These are phyloP conservation scores for Amphipoea lucens DNA, from an alignment of 2,888 invertebrate species.

Conservation along the genomic window DNA sequence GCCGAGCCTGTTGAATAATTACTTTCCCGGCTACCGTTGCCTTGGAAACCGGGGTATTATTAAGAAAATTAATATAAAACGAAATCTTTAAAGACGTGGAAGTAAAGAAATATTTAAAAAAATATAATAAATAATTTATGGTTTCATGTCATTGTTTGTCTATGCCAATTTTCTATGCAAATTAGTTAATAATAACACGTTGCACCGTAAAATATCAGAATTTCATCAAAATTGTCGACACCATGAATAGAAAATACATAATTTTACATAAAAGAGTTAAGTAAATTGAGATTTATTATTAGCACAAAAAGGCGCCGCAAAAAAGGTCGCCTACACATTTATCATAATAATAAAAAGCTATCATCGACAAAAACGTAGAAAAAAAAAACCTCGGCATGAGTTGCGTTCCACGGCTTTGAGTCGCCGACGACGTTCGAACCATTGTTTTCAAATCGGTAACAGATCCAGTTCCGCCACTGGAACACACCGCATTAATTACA, in stretches of 20 bases:
- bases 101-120: background rate
- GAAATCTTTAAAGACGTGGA: constrained; percentile 7
- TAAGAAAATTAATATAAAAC: constrained; percentile 34
- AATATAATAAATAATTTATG: constrained; percentile 1
- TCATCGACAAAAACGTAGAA: constrained; percentile 74
- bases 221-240: constrained; percentile 47
- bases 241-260: constrained; percentile 47
- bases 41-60: constrained; percentile 59
- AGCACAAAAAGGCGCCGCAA: constrained; percentile 58
- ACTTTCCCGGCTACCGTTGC: constrained; percentile 76
- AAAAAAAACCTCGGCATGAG: constrained; percentile 76
- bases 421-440: constrained; percentile 77
- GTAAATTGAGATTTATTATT: constrained; percentile 63
- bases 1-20: constrained; percentile 78
- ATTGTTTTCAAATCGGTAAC: constrained; percentile 88
- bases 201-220: constrained; percentile 39
- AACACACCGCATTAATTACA: constrained; percentile 90
- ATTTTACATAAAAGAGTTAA: constrained; percentile 53
- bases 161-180: constrained; percentile 24
- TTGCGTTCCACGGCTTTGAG: constrained; percentile 82
- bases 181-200: constrained; percentile 36
- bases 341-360: constrained; percentile 70
- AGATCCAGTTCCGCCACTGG: constrained; percentile 86
- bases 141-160: background rate
- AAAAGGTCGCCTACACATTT: constrained; percentile 65